Evolutionary conservation across 2,888 invertebrate species (phyloP), one percentile per base, ranked within the genome.

Genomic region (Alloscopus bannaensis): DNA sequence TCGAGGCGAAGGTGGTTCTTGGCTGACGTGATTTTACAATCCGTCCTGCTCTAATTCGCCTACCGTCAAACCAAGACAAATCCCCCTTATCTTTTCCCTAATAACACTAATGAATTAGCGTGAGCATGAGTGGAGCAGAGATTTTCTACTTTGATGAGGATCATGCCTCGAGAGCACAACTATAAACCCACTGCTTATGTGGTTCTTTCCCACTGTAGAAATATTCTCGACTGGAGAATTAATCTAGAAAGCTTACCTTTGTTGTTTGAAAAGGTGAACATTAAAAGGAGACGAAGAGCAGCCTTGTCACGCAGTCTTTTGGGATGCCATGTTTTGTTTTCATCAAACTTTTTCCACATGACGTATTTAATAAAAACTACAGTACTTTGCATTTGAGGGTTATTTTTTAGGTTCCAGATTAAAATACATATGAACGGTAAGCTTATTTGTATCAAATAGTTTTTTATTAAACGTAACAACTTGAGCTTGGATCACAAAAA

Each of bases 261-360:
- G 47, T 3, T 8, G 11, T 55, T 26, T 24, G 13, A 26, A 26
- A 55, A 26, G 26, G 24, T 55, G 24, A n/a, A n/a, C n/a, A n/a
- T n/a, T n/a, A n/a, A n/a, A n/a, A 55, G 55, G 55, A 55, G 28
- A n/a, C 55, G 8, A n/a, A n/a, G n/a, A n/a, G n/a, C n/a, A n/a
- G 26, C 24, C 26, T 55, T 28, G 8, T 62, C n/a, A n/a, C n/a
- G n/a, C n/a, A n/a, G n/a, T n/a, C 42, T 42, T 42, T 40, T 62
- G 62, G 42, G 22, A 60, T 71, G 70, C 45, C 70, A 71, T 60
- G 60, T 60, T 60, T 31, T 47, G 28, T 71, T 71, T 71, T 24
- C 70, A 45, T 71, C 70, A 71, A 71, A 60, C 45, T 45, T 42
- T 71, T 59, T 71, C 69, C 40, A 50, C 70, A 50, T 71, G 60